phyloP scores from a whole-genome alignment of 2,113 vertebrate species.

The Tretioscincus oriximinensis region DNA sequence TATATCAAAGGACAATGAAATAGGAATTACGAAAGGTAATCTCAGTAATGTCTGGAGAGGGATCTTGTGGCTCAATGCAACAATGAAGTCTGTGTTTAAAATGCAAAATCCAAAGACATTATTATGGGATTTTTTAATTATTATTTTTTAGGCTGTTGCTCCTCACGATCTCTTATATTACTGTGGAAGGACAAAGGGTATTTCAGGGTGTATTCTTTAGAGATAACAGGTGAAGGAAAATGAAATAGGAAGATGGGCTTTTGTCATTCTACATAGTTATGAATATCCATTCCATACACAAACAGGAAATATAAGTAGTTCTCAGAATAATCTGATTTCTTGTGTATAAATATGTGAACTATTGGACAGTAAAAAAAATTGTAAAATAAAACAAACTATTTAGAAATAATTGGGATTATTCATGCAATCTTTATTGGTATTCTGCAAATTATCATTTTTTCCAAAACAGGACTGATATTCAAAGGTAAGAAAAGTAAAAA shows the following conservation, averaged over 20 bases:
- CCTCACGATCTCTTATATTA: slow-evolving; percentile 78
- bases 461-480: background rate
- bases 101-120: slow-evolving; percentile 85
- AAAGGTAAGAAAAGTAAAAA: background rate
- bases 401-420: slow-evolving; percentile 57
- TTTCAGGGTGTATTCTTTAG: slow-evolving; percentile 73
- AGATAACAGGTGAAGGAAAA: slow-evolving; percentile 77
- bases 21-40: slow-evolving; percentile 85
- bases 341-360: slow-evolving; percentile 60
- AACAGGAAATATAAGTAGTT: slow-evolving; percentile 57
- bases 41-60: slow-evolving; percentile 83
- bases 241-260: slow-evolving; percentile 79
- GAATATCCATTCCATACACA: slow-evolving; percentile 71
- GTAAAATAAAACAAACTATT: slow-evolving; percentile 66
- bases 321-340: slow-evolving; percentile 59
- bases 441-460: background rate
- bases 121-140: slow-evolving; percentile 72
- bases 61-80: slow-evolving; percentile 81
- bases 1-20: slow-evolving; percentile 87
- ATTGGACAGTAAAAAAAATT: slow-evolving; percentile 67
- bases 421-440: slow-evolving; percentile 33
- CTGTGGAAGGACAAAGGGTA: slow-evolving; percentile 72
- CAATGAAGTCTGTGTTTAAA: slow-evolving; percentile 85
- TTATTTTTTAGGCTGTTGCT: slow-evolving; percentile 81
- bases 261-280: slow-evolving; percentile 64